Evolutionary conservation across 2,113 vertebrate genomes (phyloP).

Genomic region (Ammospiza caudacuta): DNA sequence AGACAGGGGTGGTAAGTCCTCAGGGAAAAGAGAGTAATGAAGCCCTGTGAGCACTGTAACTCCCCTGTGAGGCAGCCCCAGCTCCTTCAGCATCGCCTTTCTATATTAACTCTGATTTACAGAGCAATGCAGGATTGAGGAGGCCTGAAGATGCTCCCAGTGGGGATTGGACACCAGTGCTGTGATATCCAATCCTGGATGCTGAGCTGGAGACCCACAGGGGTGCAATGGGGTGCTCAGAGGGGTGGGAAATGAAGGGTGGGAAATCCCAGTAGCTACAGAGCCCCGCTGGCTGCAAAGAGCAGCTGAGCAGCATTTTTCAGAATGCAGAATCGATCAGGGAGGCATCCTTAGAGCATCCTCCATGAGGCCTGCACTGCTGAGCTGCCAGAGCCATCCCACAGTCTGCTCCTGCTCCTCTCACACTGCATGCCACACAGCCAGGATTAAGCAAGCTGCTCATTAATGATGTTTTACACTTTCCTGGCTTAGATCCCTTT

Average conservation of each 20-base stretch:
- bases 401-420: background rate
- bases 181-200: background rate
- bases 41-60: background rate
- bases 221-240: background rate
- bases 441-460: background rate
- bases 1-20: fast-evolving
- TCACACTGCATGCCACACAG: background rate
- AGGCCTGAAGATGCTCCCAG: background rate
- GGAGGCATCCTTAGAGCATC: background rate
- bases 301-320: background rate
- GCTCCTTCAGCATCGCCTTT: background rate
- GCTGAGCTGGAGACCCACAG: fast-evolving
- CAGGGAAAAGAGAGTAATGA: background rate
- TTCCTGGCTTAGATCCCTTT: background rate
- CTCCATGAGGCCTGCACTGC: fast-evolving
- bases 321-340: background rate
- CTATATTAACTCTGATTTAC: background rate
- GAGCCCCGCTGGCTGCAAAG: background rate
- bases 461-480: background rate
- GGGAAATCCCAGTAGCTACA: background rate
- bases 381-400: background rate
- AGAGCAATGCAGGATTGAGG: no score
- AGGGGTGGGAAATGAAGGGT: background rate
- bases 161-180: background rate
- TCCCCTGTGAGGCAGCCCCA: background rate